These are phyloP conservation scores for Tenualosa thibaudeaui DNA, from an alignment of 2,797 vertebrate genomes.

Conservation along the genomic window DNA sequence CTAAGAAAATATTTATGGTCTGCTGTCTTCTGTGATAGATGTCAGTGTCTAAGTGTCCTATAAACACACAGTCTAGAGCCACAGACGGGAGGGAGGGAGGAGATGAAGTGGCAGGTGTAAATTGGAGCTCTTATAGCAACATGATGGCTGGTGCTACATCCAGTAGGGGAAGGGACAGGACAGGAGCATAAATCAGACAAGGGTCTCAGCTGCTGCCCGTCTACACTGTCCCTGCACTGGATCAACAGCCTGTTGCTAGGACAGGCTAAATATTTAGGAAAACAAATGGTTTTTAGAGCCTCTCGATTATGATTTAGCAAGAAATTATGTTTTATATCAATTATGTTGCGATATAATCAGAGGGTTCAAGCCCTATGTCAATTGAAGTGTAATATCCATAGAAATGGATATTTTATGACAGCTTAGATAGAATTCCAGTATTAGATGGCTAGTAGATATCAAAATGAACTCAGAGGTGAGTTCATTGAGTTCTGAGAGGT, in stretches of 20 bases:
- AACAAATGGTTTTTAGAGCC: not conserved
- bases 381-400: not conserved
- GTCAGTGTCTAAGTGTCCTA: slow-evolving; percentile 14
- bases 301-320: no score
- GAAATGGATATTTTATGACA: no score
- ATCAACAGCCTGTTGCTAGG: no score
- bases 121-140: slow-evolving; percentile 11
- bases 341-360: not conserved
- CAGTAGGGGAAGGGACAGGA: no score
- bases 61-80: not conserved
- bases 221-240: not conserved
- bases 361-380: not conserved
- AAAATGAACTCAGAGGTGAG: no score
- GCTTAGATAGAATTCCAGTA: no score
- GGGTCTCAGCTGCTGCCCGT: not conserved
- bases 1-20: not conserved
- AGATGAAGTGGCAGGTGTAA: slow-evolving; percentile 6
- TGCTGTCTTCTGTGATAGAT: slow-evolving; percentile 17
- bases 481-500: no score
- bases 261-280: not conserved
- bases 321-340: no score
- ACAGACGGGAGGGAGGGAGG: not conserved
- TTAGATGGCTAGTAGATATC: no score
- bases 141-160: not conserved
- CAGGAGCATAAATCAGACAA: not conserved